phyloP scores from a whole-genome alignment of 1,140 invertebrate species.

The Drosophila nikananu region DNA sequence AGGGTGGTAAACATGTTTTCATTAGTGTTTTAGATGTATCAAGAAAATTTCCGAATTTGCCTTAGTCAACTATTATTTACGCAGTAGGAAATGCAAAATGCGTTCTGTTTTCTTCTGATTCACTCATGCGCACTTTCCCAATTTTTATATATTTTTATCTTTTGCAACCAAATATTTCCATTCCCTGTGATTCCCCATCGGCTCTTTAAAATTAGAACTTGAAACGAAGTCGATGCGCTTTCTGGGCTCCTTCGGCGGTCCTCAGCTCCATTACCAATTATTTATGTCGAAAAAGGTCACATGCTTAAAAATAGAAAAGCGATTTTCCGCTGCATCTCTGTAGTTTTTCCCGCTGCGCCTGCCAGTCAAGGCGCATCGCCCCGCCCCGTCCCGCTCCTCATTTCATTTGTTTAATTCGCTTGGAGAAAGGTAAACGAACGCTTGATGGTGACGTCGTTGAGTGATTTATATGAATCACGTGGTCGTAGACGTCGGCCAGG shows the following conservation, averaged over 20 bases:
- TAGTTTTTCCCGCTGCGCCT: conserved; percentile 36
- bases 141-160: conserved; percentile 14
- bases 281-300: conserved; percentile 76
- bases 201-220: conserved; percentile 54
- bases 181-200: conserved; percentile 21
- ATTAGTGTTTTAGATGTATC: not conserved
- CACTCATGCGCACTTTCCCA: conserved; percentile 9
- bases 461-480: conserved; percentile 82
- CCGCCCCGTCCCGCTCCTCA: conserved; percentile 26
- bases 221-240: conserved; percentile 31
- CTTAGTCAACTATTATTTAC: conserved; percentile 14
- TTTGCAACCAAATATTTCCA: conserved; percentile 32
- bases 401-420: conserved; percentile 74
- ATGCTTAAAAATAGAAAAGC: conserved; percentile 67
- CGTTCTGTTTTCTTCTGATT: conserved; percentile 10
- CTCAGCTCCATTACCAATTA: conserved; percentile 50
- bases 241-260: conserved; percentile 21
- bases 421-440: conserved; percentile 78
- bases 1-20: conserved; percentile 1
- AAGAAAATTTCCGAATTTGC: not conserved
- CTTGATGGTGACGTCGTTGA: conserved; percentile 78
- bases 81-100: conserved; percentile 18
- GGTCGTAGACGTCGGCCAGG: conserved; percentile 43
- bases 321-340: conserved; percentile 52
- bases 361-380: conserved; percentile 22